phyloP scores from a whole-genome alignment of 2,113 vertebrate genomes.

The Pipra filicauda region DNA sequence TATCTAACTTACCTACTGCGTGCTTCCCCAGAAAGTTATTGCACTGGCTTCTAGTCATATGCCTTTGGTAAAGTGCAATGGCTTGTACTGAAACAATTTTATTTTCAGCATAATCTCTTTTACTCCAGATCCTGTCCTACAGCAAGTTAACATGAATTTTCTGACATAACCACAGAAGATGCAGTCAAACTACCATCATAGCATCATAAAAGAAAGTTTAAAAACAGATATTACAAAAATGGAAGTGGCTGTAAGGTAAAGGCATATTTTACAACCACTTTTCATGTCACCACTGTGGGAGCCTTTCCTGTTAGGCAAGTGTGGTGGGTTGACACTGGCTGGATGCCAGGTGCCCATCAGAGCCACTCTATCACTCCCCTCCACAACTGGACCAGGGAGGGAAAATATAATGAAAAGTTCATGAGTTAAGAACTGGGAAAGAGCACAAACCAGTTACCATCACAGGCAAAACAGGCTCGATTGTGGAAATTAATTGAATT shows the following conservation, averaged over 20 bases:
- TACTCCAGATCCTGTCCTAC: background rate
- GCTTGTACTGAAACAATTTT: background rate
- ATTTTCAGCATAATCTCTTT: background rate
- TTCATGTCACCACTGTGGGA: background rate
- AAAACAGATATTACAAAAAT: background rate
- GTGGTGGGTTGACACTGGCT: background rate
- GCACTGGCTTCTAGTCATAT: background rate
- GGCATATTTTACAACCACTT: background rate
- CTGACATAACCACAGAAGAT: background rate
- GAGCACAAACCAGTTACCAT: background rate
- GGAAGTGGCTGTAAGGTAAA: background rate
- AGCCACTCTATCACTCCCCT: background rate
- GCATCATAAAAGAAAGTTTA: background rate
- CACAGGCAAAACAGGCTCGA: background rate
- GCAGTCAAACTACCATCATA: background rate
- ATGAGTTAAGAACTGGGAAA: background rate
- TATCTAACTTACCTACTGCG: background rate
- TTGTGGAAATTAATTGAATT: background rate
- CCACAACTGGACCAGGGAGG: no score
- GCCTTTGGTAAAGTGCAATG: background rate
- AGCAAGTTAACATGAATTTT: background rate
- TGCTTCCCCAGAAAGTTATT: background rate
- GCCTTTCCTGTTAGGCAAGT: background rate
- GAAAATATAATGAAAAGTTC: background rate
- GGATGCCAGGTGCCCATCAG: background rate